Conservation (phyloP, 2,113 vertebrate genomes). For the Cebidichthys violaceus region DNA sequence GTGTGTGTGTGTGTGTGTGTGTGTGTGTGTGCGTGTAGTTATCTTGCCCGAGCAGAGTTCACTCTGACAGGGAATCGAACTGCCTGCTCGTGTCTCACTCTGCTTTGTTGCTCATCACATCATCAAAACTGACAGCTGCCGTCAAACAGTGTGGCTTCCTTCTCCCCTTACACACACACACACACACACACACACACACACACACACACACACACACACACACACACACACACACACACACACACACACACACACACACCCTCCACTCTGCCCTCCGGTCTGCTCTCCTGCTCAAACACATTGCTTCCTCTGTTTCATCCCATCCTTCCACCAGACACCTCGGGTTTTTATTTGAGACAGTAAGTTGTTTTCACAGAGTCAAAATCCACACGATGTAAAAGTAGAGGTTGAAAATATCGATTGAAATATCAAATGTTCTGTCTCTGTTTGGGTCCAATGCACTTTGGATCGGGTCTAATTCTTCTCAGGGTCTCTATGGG, state of each 20-base stretch:
- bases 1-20: constrained; percentile 11
- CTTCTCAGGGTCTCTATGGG: background rate
- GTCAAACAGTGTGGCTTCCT: constrained; percentile 1
- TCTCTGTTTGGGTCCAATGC: background rate
- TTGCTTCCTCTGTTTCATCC: background rate
- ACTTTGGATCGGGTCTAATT: background rate
- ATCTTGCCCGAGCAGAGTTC: constrained; percentile 40
- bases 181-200: background rate
- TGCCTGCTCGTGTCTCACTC: constrained; percentile 24
- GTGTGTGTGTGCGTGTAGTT: constrained; percentile 19
- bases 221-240: background rate
- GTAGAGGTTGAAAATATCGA: background rate
- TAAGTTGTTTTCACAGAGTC: background rate
- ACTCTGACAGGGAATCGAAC: constrained; percentile 53
- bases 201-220: background rate
- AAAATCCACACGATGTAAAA: background rate
- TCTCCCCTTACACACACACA: background rate
- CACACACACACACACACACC: background rate
- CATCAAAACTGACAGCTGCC: constrained; percentile 56
- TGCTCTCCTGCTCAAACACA: background rate
- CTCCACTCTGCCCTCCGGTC: background rate
- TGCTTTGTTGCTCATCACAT: constrained; percentile 48
- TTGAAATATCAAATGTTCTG: background rate
- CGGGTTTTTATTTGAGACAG: background rate
- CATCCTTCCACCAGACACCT: background rate